A percentile compares a stretch with the other conserved stretches of the same genome.
Conservation (phyloP, 92 coral and sea anemone genomes). For the Anthopleura xanthogrammica region DNA sequence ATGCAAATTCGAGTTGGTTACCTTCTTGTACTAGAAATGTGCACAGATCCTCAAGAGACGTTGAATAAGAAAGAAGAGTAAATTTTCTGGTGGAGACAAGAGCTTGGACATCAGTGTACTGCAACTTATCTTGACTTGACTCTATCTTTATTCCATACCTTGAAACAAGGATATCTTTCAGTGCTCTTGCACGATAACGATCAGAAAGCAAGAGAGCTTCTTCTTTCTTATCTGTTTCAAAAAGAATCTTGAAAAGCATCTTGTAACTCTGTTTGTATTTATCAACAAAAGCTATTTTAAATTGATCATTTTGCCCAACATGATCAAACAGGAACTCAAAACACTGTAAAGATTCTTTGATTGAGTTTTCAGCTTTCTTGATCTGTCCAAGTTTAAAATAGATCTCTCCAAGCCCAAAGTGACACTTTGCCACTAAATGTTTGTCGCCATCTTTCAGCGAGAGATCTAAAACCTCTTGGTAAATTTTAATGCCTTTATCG, state of each 20-base stretch:
- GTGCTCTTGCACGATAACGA: conserved; percentile 9
- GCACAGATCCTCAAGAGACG: neutral
- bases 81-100: neutral
- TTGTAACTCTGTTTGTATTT: neutral
- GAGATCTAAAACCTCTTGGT: neutral
- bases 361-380: neutral
- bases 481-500: neutral
- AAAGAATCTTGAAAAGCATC: neutral
- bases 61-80: neutral
- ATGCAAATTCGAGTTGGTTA: neutral
- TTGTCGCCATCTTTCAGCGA: neutral
- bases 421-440: neutral
- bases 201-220: conserved; percentile 7
- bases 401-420: neutral
- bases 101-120: conserved; percentile 15
- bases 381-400: neutral
- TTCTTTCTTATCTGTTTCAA: neutral
- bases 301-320: neutral
- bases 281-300: too few species aligned
- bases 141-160: conserved; percentile 1
- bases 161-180: neutral
- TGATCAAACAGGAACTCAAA: neutral
- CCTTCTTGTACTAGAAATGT: conserved; percentile 1
- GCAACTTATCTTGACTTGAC: neutral
- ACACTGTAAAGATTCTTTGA: neutral